Base-by-base conservation (phyloP, 2,113 vertebrate genomes). In the Pipa parva region DNA sequence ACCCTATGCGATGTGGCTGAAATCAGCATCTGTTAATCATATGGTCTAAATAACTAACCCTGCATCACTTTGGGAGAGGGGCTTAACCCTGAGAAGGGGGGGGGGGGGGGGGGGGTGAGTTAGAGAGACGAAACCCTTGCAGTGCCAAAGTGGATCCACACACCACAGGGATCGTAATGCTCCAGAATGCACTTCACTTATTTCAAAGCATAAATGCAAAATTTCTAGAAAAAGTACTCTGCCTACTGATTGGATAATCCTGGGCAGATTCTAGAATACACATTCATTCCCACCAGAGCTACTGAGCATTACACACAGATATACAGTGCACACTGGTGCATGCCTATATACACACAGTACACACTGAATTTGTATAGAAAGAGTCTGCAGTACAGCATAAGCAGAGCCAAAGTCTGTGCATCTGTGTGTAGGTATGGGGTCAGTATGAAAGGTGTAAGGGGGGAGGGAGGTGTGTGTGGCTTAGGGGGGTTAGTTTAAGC, bases 391-490 rank as follows among this genome's bases (percentile, higher is more conserved):
- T 27, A 33, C 26, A 17, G 28, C 26, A 49, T 36, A 7, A 7
- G 63, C 20, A 2, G 12, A 21, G 36, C 7, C 55, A 39, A 46
- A 22, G 57, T 33, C 54, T 59, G 37, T 48, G 12, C 33, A 24
- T 29, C n/a, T 24, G 36, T 17, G 36, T 48, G 51, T 46, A 59
- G 63, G 63, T 67, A 59, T 58, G 55, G 57, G 64, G 64, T 54
- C 65, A 60, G 33, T 42, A 48, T 22, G 48, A 46, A 60, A 69
- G 65, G 64, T 68, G 56, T 42, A 33, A 59, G 57, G 48, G 26
- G 46, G 65, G 55, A 50, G 52, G 21, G 65, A 20, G 21, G 21
- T 42, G 39, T 59, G 21, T 26, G 2, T 11, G 56, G 36, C 31
- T 50, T 8, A 42, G 57, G 57, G 63, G 65, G 65, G 57, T 58